A percentile compares a stretch with the other conserved stretches of the same genome.
phyloP scores from a whole-genome alignment of 2,888 invertebrate species.

The Pachymerium ferrugineum region DNA sequence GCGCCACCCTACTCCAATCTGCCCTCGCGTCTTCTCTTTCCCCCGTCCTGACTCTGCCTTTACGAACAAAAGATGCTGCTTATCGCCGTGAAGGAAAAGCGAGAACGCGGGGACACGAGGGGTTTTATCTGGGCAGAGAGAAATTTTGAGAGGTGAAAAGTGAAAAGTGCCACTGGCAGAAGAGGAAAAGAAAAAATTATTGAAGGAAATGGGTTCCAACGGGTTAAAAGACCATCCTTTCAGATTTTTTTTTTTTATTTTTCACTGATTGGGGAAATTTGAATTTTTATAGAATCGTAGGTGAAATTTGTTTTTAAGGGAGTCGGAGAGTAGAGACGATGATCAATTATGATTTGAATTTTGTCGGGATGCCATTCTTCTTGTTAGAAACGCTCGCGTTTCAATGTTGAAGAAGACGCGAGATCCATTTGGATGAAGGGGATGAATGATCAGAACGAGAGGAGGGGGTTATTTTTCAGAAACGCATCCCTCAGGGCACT shows the following conservation, averaged over 20 bases:
- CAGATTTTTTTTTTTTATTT: not conserved
- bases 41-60: not conserved
- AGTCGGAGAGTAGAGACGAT: not conserved
- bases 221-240: too few relatives aligned
- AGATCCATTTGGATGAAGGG: conserved; percentile 1
- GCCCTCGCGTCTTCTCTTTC: not conserved
- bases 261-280: not conserved
- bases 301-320: not conserved
- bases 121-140: not conserved
- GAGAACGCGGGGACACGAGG: not conserved
- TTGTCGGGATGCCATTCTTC: not conserved
- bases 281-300: not conserved
- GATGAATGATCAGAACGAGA: not conserved
- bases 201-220: too few relatives aligned
- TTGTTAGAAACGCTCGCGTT: not conserved
- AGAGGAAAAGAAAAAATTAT: not conserved
- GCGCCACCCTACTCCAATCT: too few relatives aligned
- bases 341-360: conserved; percentile 16
- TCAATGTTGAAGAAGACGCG: not conserved
- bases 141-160: not conserved
- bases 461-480: not conserved
- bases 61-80: conserved; percentile 4
- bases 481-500: not conserved
- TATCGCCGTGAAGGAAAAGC: not conserved
- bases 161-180: not conserved